A percentile compares a stretch with the other conserved stretches of the same genome.
phyloP scores from a whole-genome alignment of 2,797 vertebrate genomes.

The Thalassophryne amazonica region DNA sequence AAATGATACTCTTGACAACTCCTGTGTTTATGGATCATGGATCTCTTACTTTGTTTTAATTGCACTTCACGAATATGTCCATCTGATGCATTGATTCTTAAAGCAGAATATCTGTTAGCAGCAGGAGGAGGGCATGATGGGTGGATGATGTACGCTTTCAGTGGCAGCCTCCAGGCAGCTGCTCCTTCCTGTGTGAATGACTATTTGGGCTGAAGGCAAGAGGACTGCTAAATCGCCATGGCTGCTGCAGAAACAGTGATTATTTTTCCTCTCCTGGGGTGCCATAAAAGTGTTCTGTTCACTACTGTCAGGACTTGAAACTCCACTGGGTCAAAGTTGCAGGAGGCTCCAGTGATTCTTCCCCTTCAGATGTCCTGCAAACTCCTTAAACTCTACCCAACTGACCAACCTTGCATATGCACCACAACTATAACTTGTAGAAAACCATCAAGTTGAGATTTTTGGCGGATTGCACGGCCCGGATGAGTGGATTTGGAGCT shows the following conservation, averaged over 20 bases:
- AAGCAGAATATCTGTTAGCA: conserved; percentile 11
- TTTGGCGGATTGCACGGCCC: conserved; percentile 34
- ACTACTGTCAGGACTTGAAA: conserved; percentile 24
- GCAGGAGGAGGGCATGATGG: conserved; percentile 21
- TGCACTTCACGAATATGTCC: conserved; percentile 51
- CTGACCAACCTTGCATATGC: conserved; percentile 12
- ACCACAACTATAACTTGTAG: conserved; percentile 31
- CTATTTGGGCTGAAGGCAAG: conserved; percentile 40
- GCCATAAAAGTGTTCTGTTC: conserved; percentile 29
- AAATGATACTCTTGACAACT: conserved; percentile 50
- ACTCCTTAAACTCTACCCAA: background rate
- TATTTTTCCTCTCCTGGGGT: conserved; percentile 25
- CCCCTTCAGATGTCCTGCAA: background rate
- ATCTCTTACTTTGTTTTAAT: conserved; percentile 55
- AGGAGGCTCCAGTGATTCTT: background rate
- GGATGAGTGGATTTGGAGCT: conserved; percentile 6
- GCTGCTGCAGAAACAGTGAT: conserved; percentile 26
- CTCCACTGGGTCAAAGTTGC: background rate
- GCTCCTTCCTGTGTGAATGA: conserved; percentile 47
- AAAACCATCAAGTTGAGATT: conserved; percentile 44
- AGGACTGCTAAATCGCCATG: conserved; percentile 36
- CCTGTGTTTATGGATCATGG: conserved; percentile 40
- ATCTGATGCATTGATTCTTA: conserved; percentile 20
- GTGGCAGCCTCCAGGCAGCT: conserved; percentile 36
- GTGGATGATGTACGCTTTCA: conserved; percentile 32